Conservation (phyloP, 2,797 vertebrate species). For the Sebastes nivosus region DNA sequence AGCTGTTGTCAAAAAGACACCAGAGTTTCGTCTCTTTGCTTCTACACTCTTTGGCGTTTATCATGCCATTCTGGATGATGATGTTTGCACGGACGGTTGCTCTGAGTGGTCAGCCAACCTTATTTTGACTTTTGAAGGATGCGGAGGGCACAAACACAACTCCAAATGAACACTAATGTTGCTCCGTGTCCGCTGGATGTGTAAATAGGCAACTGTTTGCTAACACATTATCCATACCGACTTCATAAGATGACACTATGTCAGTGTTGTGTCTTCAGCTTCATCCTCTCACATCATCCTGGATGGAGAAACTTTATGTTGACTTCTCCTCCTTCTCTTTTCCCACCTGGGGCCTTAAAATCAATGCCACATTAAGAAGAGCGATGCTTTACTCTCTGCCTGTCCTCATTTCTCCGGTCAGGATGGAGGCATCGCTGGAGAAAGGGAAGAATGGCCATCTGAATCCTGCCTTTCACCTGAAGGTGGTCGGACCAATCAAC, state of each 20-base stretch:
- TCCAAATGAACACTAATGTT: neutral
- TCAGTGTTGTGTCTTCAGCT: neutral
- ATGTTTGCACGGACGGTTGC: too few species aligned
- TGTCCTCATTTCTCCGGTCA: slow-evolving; percentile 43
- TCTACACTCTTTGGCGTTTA: too few species aligned
- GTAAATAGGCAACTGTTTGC: neutral
- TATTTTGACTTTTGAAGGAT: too few species aligned
- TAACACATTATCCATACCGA: neutral
- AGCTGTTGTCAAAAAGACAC: too few species aligned
- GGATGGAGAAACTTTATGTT: slow-evolving; percentile 10
- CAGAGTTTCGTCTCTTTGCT: too few species aligned
- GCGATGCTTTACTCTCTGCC: slow-evolving; percentile 25
- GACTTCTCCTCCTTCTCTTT: slow-evolving; percentile 4
- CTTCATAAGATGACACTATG: neutral
- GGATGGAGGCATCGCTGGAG: slow-evolving; percentile 63
- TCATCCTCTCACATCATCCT: slow-evolving; percentile 15
- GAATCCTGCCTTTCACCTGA: slow-evolving; percentile 87
- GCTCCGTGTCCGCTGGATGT: neutral
- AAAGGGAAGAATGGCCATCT: slow-evolving; percentile 80
- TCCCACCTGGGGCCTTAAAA: slow-evolving; percentile 2
- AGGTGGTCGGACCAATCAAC: slow-evolving; percentile 81
- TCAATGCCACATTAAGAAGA: slow-evolving; percentile 11
- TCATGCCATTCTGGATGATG: too few species aligned
- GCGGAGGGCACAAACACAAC: neutral
- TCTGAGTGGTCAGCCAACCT: too few species aligned